Evolutionary conservation across 2,797 vertebrate species (phyloP), one percentile per base, ranked within the genome.

Genomic region (Trachurus trachurus): DNA sequence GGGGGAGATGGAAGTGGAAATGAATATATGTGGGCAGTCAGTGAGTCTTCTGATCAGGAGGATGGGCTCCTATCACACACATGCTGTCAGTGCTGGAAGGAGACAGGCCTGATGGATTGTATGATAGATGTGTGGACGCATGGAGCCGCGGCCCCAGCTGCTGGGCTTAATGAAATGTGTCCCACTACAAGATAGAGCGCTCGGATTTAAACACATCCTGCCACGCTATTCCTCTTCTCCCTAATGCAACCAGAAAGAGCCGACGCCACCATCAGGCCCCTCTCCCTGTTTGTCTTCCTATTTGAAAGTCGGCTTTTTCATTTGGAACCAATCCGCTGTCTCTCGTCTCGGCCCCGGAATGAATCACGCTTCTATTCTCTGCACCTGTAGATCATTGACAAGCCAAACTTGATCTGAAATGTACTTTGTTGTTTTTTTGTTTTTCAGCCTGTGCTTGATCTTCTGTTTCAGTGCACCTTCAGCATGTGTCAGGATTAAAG

Each of bases 101-200:
- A 88, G 90, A 87, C 85, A 60, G 77, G 86, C 88, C 91, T 91
- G 92, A 93, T 94, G 93, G 93, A 93, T 95, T 82, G 81, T 92
- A 93, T 95, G 94, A 95, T 91, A 92, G 94, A 96, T 95, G 92
- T 93, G 91, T 87, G 90, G 88, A 92, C 72, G 88, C 88, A 80
- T 79, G 82, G 80, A 85, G 89, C 91, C 78, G 76, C 63, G 88
- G 93, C 86, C 94, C 91, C 94, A 96, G 94, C 94, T 96, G 94
- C 92, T 93, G 88, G 89, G 90, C 91, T 90, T 96, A 96, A 95
- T 95, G 93, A 96, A 96, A 96, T 95, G 94, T 95, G 95, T 95
- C 94, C 93, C 92, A 86, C 92, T 89, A 94, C 95, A 95, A 96
- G 94, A 96, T 95, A 91, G 94, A 95, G 91, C 87, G 87, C 89